Base-by-base conservation (phyloP, 2,113 vertebrate species). In the Urocitellus parryii region DNA sequence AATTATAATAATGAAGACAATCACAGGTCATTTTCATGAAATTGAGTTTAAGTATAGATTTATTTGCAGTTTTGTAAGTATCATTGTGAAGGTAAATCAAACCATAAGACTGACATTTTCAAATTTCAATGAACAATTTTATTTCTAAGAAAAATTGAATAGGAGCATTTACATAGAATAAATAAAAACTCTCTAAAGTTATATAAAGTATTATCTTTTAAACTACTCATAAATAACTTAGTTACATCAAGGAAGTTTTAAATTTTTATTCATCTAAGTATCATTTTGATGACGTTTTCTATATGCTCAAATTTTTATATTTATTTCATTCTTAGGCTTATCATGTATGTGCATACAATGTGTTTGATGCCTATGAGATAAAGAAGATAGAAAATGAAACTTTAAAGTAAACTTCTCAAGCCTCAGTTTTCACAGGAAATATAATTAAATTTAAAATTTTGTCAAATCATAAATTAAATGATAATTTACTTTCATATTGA, bases 51-150 rank as follows among this genome's bases (percentile, higher is more conserved):
- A 48, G 1, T 77, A 70, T 58, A 72, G 5, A 53, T 91, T 82
- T 91, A 78, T 89, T 94, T 90, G 48, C 0, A 73, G 16, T 83
- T 94, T 80, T 84, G 1, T 5, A 90, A 79, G 65, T 77, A 74
- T n/a, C 32, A 68, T 0, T 48, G 5, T 83, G 17, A 90, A 65
- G 8, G 32, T 51, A 83, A 77, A 39, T 90, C 6, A 68, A 42
- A 74, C 6, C n/a, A 79, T 9, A 7, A 51, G 42, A 68, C 8
- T 74, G 27, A 74, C 6, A 90, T 94, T 89, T 95, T 90, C 24
- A 88, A 32, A 80, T 91, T 95, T 95, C 29, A 93, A 0, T 87
- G 45, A 95, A 89, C 56, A 88, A 56, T 89, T 88, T 97, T 72
- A 89, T 85, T 88, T 32, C 32, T 56, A 76, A 6, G 73, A 58